Evolutionary conservation across 1,140 invertebrate genomes (phyloP), one percentile per base, ranked within the genome.

Genomic region (Dendroctonus ponderosae): DNA sequence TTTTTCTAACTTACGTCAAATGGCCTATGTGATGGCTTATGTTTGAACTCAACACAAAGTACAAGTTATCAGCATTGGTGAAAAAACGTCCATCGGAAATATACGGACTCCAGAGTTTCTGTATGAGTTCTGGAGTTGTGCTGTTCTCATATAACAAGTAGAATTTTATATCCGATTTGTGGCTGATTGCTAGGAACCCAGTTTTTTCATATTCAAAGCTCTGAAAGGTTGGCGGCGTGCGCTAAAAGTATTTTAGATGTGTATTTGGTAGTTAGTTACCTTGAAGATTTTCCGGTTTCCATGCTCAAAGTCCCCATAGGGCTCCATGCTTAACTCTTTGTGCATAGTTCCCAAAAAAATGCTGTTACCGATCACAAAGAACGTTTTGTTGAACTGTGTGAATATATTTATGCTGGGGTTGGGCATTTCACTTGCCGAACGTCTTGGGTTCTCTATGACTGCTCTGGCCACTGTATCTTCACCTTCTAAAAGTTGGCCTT

Each of bases 41-140:
- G 40, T 68, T 50, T 41, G 56, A 67, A 5, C 66, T n/a, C 14
- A 58, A 53, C n/a, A 70, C 37, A 14, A 71, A 61, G 52, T 73
- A 73, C 49, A 73, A 62, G 8, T 66, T 48, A 8, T 63, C 48
- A 43, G 65, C 41, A 37, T 68, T 68, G 38, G 65, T 39, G 58
- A 73, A 73, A 14, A 73, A 70, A 9, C 14, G 40, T 8, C 58
- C 66, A 56, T 71, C 72, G 2, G 60, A 44, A 12, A 48, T 14
- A 41, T 46, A 53, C 5, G 42, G 26, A 7, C 42, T 38, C 6
- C 39, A 54, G 15, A 70, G 41, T 37, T 38, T 64, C 57, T 70
- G 69, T 7, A 70, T 51, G 40, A 46, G 44, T 39, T 46, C 40
- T 7, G 42, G 51, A n/a, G 8, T 39, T 12, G 51, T 43, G 8